Evolutionary conservation across 2,888 invertebrate genomes (phyloP).

Genomic region (Graphium colonna): DNA sequence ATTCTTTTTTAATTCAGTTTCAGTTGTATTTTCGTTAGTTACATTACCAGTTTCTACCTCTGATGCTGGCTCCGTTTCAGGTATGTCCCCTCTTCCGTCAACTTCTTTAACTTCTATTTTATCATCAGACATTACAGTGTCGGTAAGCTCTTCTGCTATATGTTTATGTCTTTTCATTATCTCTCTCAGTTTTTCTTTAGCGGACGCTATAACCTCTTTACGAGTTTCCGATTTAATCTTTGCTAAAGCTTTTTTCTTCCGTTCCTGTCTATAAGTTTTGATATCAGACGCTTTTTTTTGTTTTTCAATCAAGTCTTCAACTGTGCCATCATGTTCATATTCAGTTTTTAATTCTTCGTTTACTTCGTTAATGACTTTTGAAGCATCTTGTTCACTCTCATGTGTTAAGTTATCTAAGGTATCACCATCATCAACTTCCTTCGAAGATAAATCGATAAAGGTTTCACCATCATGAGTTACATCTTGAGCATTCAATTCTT

Average conservation of each 20-base stretch:
- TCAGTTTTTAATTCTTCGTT: constrained; percentile 31
- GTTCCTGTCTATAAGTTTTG: constrained; percentile 54
- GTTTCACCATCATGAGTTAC: background rate
- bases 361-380: constrained; percentile 22
- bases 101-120: constrained; percentile 30
- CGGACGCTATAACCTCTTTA: constrained; percentile 69
- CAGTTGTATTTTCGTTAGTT: constrained; percentile 41
- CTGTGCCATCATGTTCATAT: constrained; percentile 31
- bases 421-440: constrained; percentile 12
- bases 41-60: constrained; percentile 49
- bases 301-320: constrained; percentile 37
- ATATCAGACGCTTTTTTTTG: constrained; percentile 53
- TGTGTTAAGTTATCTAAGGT: constrained; percentile 22
- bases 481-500: constrained; percentile 25
- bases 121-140: constrained; percentile 38
- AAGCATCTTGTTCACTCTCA: constrained; percentile 3
- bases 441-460: background rate
- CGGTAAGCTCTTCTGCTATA: constrained; percentile 57
- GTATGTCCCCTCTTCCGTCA: constrained; percentile 53
- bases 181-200: constrained; percentile 72
- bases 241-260: constrained; percentile 64
- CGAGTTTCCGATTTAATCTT: constrained; percentile 73
- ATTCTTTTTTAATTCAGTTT: constrained; percentile 9
- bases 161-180: constrained; percentile 73
- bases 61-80: constrained; percentile 38